phyloP scores from a whole-genome alignment of 2,797 vertebrate species.

The Rhynchonycteris naso region DNA sequence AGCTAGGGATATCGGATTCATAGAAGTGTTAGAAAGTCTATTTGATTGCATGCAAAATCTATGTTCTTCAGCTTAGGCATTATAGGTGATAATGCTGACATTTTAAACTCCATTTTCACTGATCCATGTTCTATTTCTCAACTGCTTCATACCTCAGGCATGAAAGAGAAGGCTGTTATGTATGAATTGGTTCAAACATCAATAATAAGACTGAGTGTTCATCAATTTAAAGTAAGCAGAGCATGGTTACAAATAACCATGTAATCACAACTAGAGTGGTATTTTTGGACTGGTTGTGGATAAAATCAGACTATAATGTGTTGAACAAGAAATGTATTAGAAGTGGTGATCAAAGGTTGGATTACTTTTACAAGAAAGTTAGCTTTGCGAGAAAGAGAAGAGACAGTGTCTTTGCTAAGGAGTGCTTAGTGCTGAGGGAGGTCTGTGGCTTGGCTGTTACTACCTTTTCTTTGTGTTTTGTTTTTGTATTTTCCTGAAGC shows the following conservation, averaged over 20 bases:
- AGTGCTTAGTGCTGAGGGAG: background rate
- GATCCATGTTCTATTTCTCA: background rate
- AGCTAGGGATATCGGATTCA: background rate
- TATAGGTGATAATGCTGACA: background rate
- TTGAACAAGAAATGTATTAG: background rate
- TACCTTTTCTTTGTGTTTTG: background rate
- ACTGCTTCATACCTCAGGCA: background rate
- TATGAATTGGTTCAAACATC: background rate
- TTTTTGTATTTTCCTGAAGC: no score
- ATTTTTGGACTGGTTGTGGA: background rate
- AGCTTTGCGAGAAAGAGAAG: background rate
- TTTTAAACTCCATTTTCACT: slow-evolving; percentile 29
- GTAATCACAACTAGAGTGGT: background rate
- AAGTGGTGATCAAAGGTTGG: background rate
- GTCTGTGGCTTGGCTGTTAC: background rate
- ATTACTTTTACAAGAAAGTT: background rate
- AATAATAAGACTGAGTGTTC: background rate
- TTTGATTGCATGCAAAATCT: background rate
- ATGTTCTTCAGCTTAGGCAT: background rate
- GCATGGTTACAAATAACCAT: background rate
- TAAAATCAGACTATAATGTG: background rate
- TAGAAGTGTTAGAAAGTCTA: background rate
- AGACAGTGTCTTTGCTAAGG: background rate
- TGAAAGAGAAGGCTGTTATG: background rate
- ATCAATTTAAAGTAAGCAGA: background rate